Evolutionary conservation across 2,113 vertebrate genomes (phyloP).

Genomic region (Syngnathoides biaculeatus): DNA sequence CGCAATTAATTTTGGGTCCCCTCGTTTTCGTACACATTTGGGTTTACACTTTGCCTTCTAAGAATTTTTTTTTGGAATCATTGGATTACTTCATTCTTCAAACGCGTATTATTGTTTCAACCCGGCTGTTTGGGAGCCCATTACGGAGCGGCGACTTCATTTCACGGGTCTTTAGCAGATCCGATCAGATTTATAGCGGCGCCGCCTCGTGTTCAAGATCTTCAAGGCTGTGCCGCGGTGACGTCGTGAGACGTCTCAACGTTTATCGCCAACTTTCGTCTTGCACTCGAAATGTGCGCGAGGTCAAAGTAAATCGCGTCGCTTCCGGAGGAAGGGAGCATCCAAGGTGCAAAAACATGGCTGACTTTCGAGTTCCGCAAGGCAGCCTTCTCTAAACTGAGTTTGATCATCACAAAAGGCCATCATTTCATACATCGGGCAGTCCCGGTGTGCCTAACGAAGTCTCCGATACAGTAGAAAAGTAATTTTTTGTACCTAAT

Average conservation of each 20-base stretch:
- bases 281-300: not conserved
- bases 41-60: not conserved
- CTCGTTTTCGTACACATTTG: not conserved
- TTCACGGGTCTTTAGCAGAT: not conserved
- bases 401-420: no score
- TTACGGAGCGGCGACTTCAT: conserved; percentile 1
- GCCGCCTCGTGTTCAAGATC: not conserved
- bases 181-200: not conserved
- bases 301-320: conserved; percentile 27
- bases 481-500: conserved; percentile 33
- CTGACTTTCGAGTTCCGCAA: conserved; percentile 26
- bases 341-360: conserved; percentile 31
- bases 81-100: not conserved
- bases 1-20: not conserved
- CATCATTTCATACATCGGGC: not conserved
- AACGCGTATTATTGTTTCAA: not conserved
- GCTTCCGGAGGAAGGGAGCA: conserved; percentile 13
- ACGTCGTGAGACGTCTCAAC: not conserved
- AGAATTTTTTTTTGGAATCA: not conserved
- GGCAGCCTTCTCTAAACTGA: no score
- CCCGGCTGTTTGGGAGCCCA: not conserved
- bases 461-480: not conserved
- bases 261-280: no score
- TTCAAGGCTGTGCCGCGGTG: not conserved
- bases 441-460: not conserved